Evolutionary conservation across 2,888 invertebrate genomes (phyloP).

Genomic region (Monopis laevigella): DNA sequence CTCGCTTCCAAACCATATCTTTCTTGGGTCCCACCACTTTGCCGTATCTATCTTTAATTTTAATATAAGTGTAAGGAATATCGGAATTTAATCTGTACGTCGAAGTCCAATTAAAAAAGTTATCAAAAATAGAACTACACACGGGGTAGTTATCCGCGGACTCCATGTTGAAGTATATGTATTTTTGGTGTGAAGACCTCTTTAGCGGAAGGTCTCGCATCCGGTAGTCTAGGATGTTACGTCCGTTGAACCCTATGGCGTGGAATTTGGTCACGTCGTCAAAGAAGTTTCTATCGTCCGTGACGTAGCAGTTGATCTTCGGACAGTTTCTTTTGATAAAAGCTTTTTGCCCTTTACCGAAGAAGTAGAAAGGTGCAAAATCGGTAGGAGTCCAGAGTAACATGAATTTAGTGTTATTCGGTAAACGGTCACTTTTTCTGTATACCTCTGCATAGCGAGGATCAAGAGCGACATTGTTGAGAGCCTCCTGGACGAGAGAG

Average conservation of each 20-base stretch:
- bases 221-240: slow-evolving; percentile 25
- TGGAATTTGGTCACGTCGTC: slow-evolving; percentile 37
- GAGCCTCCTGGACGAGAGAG: slow-evolving; percentile 30
- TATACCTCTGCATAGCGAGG: slow-evolving; percentile 39
- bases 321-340: slow-evolving; percentile 46
- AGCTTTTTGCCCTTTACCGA: slow-evolving; percentile 35
- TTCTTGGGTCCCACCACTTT: slow-evolving; percentile 38
- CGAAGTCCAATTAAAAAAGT: slow-evolving; percentile 52
- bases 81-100: slow-evolving; percentile 53
- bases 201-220: slow-evolving; percentile 26
- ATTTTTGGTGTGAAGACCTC: slow-evolving; percentile 40
- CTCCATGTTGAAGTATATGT: slow-evolving; percentile 48
- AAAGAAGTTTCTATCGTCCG: slow-evolving; percentile 29
- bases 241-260: slow-evolving; percentile 46
- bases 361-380: slow-evolving; percentile 35
- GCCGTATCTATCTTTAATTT: slow-evolving; percentile 31
- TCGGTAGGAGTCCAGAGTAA: slow-evolving; percentile 39
- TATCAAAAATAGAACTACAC: slow-evolving; percentile 34
- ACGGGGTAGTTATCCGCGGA: slow-evolving; percentile 46
- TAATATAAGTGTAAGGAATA: slow-evolving; percentile 40
- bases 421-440: slow-evolving; percentile 30
- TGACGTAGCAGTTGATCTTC: slow-evolving; percentile 41
- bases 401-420: slow-evolving; percentile 37
- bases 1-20: slow-evolving; percentile 30
- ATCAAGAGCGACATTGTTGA: slow-evolving; percentile 37